Evolutionary conservation across 2,888 invertebrate genomes (phyloP), one percentile per base, ranked within the genome.

Genomic region (Argyra leucocephala): DNA sequence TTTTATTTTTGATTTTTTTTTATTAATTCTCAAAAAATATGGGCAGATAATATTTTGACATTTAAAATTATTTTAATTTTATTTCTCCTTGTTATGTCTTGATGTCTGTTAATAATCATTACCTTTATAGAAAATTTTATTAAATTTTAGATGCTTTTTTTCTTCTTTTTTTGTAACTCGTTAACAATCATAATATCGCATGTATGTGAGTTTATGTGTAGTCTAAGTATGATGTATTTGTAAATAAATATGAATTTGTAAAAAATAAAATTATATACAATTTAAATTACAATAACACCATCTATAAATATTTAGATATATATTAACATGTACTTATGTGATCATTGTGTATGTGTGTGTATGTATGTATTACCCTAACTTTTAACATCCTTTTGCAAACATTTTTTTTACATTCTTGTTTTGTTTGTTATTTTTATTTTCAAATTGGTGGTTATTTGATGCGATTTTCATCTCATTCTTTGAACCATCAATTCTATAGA

Each of bases 11-110:
- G n/a, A 12, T 48, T 15, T 48, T 48, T n/a, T n/a, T 15, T 37
- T 15, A 9, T 18, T 15, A 48, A n/a, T n/a, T 48, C 5, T 10
- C 31, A 31, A 31, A 7, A 15, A 48, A 48, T 48, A 48, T n/a
- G 48, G 48, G 48, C 48, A 48, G 48, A 48, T 18, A 48, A 48
- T 48, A 48, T 48, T 48, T 48, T 48, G 48, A 48, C 48, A 48
- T 48, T 48, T 48, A 5, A 48, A 48, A 48, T 48, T 48, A 31
- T 31, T 31, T 31, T 31, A 31, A 31, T 31, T 31, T 48, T 15
- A 18, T 48, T 48, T 48, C 18, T 12, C n/a, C 48, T 48, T 48
- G 48, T 48, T 48, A 48, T n/a, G 48, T n/a, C 48, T 48, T 15
- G 9, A 1, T 37, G 10, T 37, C 5, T 18, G 12, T 18, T 48